Evolutionary conservation across 2,113 vertebrate genomes (phyloP).

Genomic region (Rattus rattus): DNA sequence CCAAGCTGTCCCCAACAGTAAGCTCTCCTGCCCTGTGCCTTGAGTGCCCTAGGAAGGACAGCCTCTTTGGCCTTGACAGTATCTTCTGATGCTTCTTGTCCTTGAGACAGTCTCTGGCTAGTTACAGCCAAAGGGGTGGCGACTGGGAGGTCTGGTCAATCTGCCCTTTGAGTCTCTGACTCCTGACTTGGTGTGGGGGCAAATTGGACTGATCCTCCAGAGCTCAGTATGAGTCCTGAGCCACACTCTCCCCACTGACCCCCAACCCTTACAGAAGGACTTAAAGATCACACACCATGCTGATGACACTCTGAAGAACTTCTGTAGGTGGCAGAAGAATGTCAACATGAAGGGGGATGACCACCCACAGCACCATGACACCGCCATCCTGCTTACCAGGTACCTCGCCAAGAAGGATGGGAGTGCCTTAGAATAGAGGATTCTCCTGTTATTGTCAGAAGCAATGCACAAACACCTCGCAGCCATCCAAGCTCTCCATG

Average conservation of each 20-base stretch:
- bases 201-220: neutral
- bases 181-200: neutral
- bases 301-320: constrained; percentile 95
- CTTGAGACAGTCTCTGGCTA: neutral
- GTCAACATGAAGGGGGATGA: constrained; percentile 94
- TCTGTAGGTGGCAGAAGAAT: constrained; percentile 98
- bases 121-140: neutral
- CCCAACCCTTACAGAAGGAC: constrained; percentile 88
- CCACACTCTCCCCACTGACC: neutral
- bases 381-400: constrained; percentile 97
- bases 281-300: constrained; percentile 97
- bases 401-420: constrained; percentile 63
- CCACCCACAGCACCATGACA: constrained; percentile 94
- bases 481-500: neutral
- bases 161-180: neutral
- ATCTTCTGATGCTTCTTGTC: too few relatives aligned
- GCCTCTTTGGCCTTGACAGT: neutral
- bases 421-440: neutral
- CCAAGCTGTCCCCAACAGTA: neutral
- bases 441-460: neutral
- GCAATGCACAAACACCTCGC: too few relatives aligned
- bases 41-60: neutral
- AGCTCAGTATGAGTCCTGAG: neutral
- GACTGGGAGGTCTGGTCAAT: neutral
- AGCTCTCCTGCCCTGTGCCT: neutral